These are phyloP conservation scores for Rhizomys pruinosus DNA, from an alignment of 2,113 vertebrate species.

Conservation along the genomic window DNA sequence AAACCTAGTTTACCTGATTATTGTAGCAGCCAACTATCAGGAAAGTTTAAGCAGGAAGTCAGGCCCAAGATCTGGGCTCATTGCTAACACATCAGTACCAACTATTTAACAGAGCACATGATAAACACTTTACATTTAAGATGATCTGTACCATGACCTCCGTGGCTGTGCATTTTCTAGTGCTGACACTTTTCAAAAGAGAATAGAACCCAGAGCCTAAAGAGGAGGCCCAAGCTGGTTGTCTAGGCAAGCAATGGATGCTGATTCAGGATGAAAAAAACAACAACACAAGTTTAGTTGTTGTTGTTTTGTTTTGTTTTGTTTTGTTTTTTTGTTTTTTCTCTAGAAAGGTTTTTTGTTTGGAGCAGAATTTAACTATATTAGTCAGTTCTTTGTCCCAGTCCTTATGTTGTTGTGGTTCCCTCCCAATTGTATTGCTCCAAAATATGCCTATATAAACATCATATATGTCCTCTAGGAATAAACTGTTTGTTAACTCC, in stretches of 20 bases:
- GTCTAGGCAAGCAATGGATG: background rate
- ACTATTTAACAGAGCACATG: background rate
- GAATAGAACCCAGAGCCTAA: background rate
- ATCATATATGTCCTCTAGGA: too few relatives aligned
- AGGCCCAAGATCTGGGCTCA: background rate
- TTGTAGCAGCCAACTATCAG: background rate
- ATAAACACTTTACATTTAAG: background rate
- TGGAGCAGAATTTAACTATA: too few relatives aligned
- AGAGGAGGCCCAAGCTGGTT: background rate
- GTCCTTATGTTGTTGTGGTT: too few relatives aligned
- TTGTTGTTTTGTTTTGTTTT: too few relatives aligned
- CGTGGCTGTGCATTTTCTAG: background rate
- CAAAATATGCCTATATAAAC: too few relatives aligned
- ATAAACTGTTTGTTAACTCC: too few relatives aligned
- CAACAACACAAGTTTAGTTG: too few relatives aligned
- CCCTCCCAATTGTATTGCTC: too few relatives aligned
- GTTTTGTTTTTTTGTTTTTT: too few relatives aligned
- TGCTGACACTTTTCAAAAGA: slow-evolving; percentile 1
- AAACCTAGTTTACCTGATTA: background rate
- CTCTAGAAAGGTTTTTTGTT: too few relatives aligned
- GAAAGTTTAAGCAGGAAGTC: background rate
- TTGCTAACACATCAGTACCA: background rate
- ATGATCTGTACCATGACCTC: background rate
- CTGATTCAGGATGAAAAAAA: background rate
- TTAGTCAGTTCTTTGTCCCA: too few relatives aligned